Conservation (phyloP, 2,113 vertebrate genomes). For the Equus przewalskii region DNA sequence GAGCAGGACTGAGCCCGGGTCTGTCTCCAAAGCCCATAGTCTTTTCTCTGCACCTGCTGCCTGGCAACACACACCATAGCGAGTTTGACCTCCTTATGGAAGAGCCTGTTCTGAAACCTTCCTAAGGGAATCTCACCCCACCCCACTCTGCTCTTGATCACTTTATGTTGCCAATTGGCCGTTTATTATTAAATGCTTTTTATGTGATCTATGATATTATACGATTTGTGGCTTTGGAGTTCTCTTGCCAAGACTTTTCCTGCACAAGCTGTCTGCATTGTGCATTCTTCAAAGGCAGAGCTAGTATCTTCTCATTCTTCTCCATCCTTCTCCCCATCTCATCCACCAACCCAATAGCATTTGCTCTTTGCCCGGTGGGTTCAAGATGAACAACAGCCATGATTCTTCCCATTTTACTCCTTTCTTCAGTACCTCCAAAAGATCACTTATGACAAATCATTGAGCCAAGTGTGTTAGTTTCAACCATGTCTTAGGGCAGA, state of each 20-base stretch:
- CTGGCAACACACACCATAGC: fast-evolving
- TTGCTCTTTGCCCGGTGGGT: not conserved
- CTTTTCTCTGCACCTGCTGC: not conserved
- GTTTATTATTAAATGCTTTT: not conserved
- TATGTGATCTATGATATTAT: not conserved
- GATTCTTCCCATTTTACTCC: not conserved
- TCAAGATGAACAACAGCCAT: not conserved
- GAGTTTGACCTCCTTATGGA: not conserved
- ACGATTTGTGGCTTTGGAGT: not conserved
- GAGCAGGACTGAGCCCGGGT: not conserved
- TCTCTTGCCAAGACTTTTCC: not conserved
- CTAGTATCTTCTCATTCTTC: not conserved
- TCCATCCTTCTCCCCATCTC: not conserved
- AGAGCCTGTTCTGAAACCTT: not conserved
- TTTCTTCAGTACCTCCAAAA: not conserved
- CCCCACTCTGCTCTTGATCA: not conserved
- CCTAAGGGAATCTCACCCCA: not conserved
- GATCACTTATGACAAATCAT: not conserved
- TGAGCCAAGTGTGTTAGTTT: not conserved
- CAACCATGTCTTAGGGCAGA: not conserved
- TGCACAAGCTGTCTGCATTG: not conserved
- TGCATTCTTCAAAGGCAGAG: not conserved
- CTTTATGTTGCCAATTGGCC: not conserved
- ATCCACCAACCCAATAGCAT: not conserved
- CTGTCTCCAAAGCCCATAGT: not conserved